Percentiles rank a stretch among this genome's conserved stretches.
phyloP scores from a whole-genome alignment of 2,797 vertebrate species.

The Pseudopleuronectes americanus region DNA sequence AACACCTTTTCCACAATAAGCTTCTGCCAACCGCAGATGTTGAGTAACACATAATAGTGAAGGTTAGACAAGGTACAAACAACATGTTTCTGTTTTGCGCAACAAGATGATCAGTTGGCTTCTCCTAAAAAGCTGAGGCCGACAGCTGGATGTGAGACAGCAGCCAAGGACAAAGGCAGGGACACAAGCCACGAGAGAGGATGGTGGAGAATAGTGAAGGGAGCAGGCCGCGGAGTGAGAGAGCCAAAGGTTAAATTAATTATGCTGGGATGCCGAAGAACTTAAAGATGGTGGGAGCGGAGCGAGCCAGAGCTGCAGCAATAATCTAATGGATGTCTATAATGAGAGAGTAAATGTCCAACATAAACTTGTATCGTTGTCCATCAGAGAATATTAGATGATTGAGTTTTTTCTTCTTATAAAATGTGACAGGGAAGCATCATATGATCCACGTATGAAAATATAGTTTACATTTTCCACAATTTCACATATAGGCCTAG shows the following conservation, averaged over 20 bases:
- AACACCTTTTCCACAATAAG: conserved; percentile 8
- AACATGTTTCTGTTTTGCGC: not conserved
- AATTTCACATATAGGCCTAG: too few species aligned
- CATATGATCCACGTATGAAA: too few species aligned
- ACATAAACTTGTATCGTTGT: conserved; percentile 7
- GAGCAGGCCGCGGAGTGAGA: not conserved
- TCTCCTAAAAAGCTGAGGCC: conserved; percentile 22
- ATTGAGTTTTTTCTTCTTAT: too few species aligned
- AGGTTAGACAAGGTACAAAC: not conserved
- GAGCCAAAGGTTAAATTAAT: conserved; percentile 68
- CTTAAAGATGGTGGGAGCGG: conserved; percentile 29
- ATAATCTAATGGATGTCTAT: conserved; percentile 62
- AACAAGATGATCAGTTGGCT: conserved; percentile 21
- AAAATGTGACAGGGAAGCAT: too few species aligned
- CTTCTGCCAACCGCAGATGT: conserved; percentile 8
- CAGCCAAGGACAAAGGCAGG: conserved; percentile 63
- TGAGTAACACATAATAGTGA: conserved; percentile 13
- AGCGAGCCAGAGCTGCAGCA: conserved; percentile 38
- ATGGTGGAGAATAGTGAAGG: conserved; percentile 36
- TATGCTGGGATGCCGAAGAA: conserved; percentile 53
- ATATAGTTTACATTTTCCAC: too few species aligned
- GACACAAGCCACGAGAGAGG: conserved; percentile 28
- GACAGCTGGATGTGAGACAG: conserved; percentile 20
- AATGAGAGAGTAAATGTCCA: conserved; percentile 31
- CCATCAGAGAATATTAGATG: conserved; percentile 1